Conservation (phyloP, 1,140 invertebrate genomes). For the Apocrypta bakeri region DNA sequence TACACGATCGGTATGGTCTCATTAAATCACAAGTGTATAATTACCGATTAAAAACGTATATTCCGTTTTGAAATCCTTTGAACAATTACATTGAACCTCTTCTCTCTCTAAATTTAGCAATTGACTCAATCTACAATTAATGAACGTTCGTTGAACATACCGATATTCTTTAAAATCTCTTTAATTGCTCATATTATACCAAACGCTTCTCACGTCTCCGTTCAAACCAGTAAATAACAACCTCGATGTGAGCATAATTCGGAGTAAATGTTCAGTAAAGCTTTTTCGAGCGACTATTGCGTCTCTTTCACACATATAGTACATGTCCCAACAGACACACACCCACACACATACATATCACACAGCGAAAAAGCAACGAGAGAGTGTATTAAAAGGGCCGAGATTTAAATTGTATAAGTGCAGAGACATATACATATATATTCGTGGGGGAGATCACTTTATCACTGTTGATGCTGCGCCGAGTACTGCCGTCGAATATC, state of each 20-base stretch:
- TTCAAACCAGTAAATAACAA: background rate
- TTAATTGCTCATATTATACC: too few relatives aligned
- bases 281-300: background rate
- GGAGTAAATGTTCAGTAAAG: background rate
- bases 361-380: background rate
- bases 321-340: background rate
- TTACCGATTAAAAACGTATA: too few relatives aligned
- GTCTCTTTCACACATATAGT: background rate
- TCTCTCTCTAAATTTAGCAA: too few relatives aligned
- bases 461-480: background rate
- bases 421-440: background rate
- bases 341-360: background rate
- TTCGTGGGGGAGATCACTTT: constrained; percentile 4
- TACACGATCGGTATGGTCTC: too few relatives aligned
- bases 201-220: too few relatives aligned
- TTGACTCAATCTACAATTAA: too few relatives aligned
- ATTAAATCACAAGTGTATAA: too few relatives aligned
- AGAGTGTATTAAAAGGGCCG: constrained; percentile 14
- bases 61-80: too few relatives aligned
- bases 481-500: background rate
- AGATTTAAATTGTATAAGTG: constrained; percentile 50
- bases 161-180: too few relatives aligned
- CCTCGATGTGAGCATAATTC: background rate
- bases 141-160: too few relatives aligned
- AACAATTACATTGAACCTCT: too few relatives aligned